A percentile compares a stretch with the other conserved stretches of the same genome.
Conservation (phyloP, 2,113 vertebrate genomes). For the Phalacrocorax aristotelis region DNA sequence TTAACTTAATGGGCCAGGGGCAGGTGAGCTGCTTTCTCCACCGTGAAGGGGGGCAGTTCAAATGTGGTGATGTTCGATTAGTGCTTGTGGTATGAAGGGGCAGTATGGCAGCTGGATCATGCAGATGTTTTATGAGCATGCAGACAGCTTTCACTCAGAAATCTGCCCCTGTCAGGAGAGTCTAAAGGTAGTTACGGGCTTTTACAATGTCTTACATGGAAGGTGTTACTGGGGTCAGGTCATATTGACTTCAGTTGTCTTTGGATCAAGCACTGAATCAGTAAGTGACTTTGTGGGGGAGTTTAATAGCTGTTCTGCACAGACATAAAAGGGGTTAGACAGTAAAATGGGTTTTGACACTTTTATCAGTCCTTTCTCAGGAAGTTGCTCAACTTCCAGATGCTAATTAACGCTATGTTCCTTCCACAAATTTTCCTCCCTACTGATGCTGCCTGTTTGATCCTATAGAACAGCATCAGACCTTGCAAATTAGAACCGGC, state of each 20-base stretch:
- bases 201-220: not conserved
- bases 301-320: not conserved
- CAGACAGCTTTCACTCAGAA: not conserved
- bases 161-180: not conserved
- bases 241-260: not conserved
- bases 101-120: not conserved
- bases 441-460: not conserved
- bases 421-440: not conserved
- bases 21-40: not conserved
- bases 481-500: not conserved
- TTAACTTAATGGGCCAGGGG: not conserved
- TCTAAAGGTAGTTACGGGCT: not conserved
- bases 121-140: not conserved
- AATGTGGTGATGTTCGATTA: not conserved
- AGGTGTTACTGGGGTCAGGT: not conserved
- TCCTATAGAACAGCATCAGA: not conserved
- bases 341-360: not conserved
- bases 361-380: not conserved
- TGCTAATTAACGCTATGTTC: not conserved
- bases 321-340: not conserved
- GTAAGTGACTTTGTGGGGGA: not conserved
- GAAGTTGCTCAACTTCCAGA: conserved; percentile 1
- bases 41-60: rapidly evolving
- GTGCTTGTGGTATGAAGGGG: not conserved
- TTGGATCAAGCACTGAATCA: not conserved